Evolutionary conservation across 2,797 vertebrate species (phyloP), one percentile per base, ranked within the genome.

Genomic region (Malurus leucopterus): DNA sequence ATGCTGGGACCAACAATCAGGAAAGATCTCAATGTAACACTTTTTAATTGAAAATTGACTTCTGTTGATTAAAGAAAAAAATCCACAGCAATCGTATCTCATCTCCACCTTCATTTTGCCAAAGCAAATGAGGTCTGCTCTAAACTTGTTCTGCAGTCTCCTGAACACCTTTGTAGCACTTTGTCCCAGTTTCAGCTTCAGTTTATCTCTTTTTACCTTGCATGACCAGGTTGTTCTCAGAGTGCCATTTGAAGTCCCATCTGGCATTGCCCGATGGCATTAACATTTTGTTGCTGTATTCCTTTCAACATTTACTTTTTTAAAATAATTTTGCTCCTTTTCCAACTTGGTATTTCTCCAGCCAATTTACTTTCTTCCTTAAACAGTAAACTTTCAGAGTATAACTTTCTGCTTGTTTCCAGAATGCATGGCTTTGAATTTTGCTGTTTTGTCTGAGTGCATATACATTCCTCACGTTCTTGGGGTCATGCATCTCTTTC

Each of bases 131-230:
- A 82, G 15, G 30, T 70, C 77, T 88, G 12, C 26, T 88, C 64
- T 51, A 53, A 84, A 82, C 27, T 11, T 50, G 38, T n/a, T 74
- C 41, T 34, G 88, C 61, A 63, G 21, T 30, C 46, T 84, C 79
- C 59, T 86, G 71, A 78, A 38, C 64, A 84, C 32, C 50, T 58
- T 71, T 74, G 46, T 77, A 65, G 20, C 9, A 6, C 47, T 59
- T 53, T 93, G 89, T 77, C 63, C 87, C 41, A 89, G 50, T 92
- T 93, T 83, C 27, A 68, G 30, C 58, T 75, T 71, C 44, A 49
- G 43, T 38, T 93, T 19, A 40, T 41, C 30, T 55, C 69, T 64
- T 88, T 91, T 88, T 15, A 67, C 75, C 58, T 74, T 80, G 32
- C 47, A 10, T 34, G 32, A 13, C 79, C 65, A 80, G 62, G 73